Percentiles rank a stretch among this genome's conserved stretches.
These are phyloP conservation scores for Argopecten irradians DNA, from an alignment of 1,140 invertebrate genomes.

Conservation along the genomic window DNA sequence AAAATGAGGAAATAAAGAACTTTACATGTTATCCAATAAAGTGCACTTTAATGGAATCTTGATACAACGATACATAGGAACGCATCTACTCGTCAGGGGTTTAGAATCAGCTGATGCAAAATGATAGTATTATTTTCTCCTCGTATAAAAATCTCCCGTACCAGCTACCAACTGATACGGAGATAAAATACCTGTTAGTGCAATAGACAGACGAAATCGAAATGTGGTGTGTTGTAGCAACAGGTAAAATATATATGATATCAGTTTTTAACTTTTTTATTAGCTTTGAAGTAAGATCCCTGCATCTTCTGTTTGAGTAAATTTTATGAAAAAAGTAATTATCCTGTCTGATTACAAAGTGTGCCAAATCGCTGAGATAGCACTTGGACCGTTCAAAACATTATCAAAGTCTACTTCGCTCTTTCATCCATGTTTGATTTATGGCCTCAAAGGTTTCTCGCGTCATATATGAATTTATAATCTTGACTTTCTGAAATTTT, in stretches of 20 bases:
- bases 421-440: constrained; percentile 18
- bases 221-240: background rate
- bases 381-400: background rate
- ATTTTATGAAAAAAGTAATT: background rate
- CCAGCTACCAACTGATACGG: background rate
- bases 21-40: background rate
- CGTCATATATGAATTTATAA: constrained; percentile 19
- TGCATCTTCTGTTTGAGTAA: background rate
- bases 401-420: background rate
- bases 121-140: background rate
- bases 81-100: background rate
- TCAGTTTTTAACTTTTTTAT: background rate
- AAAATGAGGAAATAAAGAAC: background rate
- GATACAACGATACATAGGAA: background rate
- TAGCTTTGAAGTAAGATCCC: background rate
- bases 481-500: constrained; percentile 18
- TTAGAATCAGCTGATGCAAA: background rate
- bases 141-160: background rate
- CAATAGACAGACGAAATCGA: background rate
- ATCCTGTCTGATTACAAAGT: background rate
- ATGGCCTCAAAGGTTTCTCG: background rate
- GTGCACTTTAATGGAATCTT: background rate
- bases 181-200: background rate
- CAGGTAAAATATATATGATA: background rate
- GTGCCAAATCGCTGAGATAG: background rate